Percentiles rank a stretch among this genome's conserved stretches.
phyloP scores from a whole-genome alignment of 2,113 vertebrate species.

The Neodontobutis hainanensis region DNA sequence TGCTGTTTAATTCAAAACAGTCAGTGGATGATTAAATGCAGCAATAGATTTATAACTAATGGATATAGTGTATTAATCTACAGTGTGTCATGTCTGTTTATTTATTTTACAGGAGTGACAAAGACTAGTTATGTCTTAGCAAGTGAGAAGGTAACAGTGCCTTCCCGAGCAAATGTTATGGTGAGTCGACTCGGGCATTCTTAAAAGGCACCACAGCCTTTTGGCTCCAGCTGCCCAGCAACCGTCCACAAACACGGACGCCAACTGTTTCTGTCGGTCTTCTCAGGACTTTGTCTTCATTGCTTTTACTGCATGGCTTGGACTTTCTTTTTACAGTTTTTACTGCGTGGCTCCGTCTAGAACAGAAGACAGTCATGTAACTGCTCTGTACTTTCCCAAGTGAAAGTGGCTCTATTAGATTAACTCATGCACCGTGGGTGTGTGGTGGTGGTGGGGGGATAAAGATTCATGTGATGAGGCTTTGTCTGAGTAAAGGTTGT shows the following conservation, averaged over 20 bases:
- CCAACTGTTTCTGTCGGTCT: conserved; percentile 51
- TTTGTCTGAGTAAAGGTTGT: conserved; percentile 32
- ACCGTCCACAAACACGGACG: conserved; percentile 38
- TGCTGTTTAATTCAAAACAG: background rate
- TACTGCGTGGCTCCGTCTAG: background rate
- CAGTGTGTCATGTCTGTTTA: background rate
- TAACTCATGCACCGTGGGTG: conserved; percentile 9
- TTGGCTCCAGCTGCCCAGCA: conserved; percentile 57
- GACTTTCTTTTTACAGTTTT: background rate
- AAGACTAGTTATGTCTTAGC: conserved; percentile 1
- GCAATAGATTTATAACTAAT: background rate
- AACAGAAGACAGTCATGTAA: conserved; percentile 14
- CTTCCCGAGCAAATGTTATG: conserved; percentile 44
- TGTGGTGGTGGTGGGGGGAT: conserved; percentile 6
- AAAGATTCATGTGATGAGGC: conserved; percentile 49
- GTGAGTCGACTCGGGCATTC: conserved; percentile 41
- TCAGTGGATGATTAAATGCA: background rate
- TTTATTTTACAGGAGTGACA: background rate
- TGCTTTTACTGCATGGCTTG: background rate
- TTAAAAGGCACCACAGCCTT: conserved; percentile 50
- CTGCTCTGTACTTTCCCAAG: conserved; percentile 15
- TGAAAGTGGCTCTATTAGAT: conserved; percentile 51
- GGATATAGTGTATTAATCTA: background rate
- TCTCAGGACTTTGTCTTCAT: conserved; percentile 3
- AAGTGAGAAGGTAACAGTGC: conserved; percentile 7